These are phyloP conservation scores for Numida meleagris DNA, from an alignment of 2,113 vertebrate genomes.

Conservation along the genomic window DNA sequence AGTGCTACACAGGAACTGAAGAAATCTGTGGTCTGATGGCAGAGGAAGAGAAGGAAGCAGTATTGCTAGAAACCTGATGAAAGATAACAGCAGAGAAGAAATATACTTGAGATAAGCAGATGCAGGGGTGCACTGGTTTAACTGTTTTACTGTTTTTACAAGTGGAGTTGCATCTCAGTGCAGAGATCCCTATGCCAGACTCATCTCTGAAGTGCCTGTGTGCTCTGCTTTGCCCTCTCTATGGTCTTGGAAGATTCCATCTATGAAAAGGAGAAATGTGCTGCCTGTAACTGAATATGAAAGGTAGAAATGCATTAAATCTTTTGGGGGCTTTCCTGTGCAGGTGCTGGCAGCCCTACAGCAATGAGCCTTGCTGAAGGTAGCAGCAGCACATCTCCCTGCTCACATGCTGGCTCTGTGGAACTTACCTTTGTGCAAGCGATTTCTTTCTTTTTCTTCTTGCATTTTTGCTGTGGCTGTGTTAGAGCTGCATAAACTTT, in stretches of 20 bases:
- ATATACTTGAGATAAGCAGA: fast-evolving
- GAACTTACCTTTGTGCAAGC: not conserved
- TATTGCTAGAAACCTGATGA: constrained; percentile 1
- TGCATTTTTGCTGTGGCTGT: not conserved
- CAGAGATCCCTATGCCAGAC: fast-evolving
- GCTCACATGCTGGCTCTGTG: not conserved
- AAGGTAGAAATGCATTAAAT: not conserved
- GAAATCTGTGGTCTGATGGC: not conserved
- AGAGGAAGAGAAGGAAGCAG: not conserved
- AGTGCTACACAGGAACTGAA: not conserved
- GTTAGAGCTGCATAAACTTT: constrained; percentile 15
- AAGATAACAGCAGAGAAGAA: not conserved
- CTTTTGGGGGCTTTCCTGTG: not conserved
- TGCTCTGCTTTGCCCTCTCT: not conserved
- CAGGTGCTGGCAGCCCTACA: not conserved
- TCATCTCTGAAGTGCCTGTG: not conserved
- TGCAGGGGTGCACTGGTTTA: fast-evolving
- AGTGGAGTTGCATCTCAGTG: fast-evolving
- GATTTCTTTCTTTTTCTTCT: not conserved
- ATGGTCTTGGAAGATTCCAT: not conserved
- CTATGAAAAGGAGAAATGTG: not conserved
- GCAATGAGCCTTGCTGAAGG: not conserved
- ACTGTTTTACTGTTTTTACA: not conserved
- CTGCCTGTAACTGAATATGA: not conserved
- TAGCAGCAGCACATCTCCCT: not conserved